Conservation (phyloP, 2,797 vertebrate species). For the Sebastes oblongus region DNA sequence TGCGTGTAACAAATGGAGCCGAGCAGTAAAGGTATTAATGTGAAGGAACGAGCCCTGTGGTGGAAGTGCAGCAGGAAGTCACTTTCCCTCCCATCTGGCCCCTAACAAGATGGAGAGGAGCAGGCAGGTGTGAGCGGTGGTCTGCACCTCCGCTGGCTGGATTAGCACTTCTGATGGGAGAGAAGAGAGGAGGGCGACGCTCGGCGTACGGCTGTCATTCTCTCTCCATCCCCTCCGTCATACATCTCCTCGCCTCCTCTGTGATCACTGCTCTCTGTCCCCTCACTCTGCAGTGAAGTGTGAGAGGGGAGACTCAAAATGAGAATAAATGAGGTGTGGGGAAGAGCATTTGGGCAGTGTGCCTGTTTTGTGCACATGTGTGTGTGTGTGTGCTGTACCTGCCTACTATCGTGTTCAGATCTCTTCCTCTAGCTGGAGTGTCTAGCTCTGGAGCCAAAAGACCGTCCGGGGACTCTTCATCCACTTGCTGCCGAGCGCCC, state of each 20-base stretch:
- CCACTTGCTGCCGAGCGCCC: slow-evolving; percentile 72
- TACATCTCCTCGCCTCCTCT: slow-evolving; percentile 57
- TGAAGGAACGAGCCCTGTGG: slow-evolving; percentile 69
- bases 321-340: slow-evolving; percentile 79
- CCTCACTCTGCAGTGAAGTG: slow-evolving; percentile 55
- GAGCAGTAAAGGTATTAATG: slow-evolving; percentile 74
- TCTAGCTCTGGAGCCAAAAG: slow-evolving; percentile 70
- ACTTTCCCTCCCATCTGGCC: slow-evolving; percentile 71
- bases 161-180: slow-evolving; percentile 78
- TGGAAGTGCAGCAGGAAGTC: slow-evolving; percentile 76
- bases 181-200: slow-evolving; percentile 51
- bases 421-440: slow-evolving; percentile 52
- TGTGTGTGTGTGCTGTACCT: slow-evolving; percentile 44
- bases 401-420: slow-evolving; percentile 56
- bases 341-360: slow-evolving; percentile 45
- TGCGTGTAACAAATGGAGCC: slow-evolving; percentile 74
- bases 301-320: slow-evolving; percentile 65
- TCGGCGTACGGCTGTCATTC: slow-evolving; percentile 56
- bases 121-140: slow-evolving; percentile 65
- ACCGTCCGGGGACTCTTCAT: slow-evolving; percentile 77
- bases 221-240: slow-evolving; percentile 32
- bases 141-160: slow-evolving; percentile 61
- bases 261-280: slow-evolving; percentile 70
- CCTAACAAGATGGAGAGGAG: slow-evolving; percentile 75
- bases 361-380: slow-evolving; percentile 36